phyloP scores from a whole-genome alignment of 35 echinoderm and acorn worm genomes.

The Lytechinus variegatus region DNA sequence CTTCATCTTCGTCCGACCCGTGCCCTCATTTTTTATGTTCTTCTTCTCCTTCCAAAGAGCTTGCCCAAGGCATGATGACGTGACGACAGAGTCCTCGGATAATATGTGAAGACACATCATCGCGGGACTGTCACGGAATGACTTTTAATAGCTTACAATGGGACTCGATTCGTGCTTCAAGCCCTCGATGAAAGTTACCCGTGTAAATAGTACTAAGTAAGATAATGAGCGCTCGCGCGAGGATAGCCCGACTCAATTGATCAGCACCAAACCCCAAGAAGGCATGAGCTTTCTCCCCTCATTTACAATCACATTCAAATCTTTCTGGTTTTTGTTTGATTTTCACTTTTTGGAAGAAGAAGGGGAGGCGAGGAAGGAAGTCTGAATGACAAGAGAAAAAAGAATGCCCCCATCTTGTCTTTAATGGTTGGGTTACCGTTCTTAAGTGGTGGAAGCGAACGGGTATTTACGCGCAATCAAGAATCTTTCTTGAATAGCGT shows the following conservation, averaged over 20 bases:
- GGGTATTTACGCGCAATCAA: conserved; percentile 25
- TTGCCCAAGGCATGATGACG: conserved; percentile 29
- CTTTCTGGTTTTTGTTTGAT: conserved; percentile 34
- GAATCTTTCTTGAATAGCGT: background rate
- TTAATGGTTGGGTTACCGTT: conserved; percentile 6
- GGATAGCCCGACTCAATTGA: conserved; percentile 37
- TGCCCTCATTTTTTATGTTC: background rate
- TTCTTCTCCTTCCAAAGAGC: background rate
- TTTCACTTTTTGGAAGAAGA: conserved; percentile 27
- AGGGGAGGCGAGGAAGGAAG: conserved; percentile 47
- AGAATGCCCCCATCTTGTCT: background rate
- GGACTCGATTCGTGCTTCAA: conserved; percentile 6
- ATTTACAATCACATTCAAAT: conserved; percentile 47
- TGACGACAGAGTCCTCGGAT: conserved; percentile 34
- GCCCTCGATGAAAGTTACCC: conserved; percentile 18
- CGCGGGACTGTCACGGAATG: conserved; percentile 24
- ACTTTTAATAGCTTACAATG: conserved; percentile 54
- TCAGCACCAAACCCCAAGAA: conserved; percentile 13
- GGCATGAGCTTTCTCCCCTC: conserved; percentile 31
- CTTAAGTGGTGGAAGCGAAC: conserved; percentile 50
- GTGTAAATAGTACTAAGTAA: conserved; percentile 54
- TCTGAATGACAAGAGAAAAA: conserved; percentile 39
- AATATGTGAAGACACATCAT: conserved; percentile 56
- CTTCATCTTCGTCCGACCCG: background rate
- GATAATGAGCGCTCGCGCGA: conserved; percentile 47